phyloP scores from a whole-genome alignment of 1,140 invertebrate genomes.

The Drosophila ohnishii region DNA sequence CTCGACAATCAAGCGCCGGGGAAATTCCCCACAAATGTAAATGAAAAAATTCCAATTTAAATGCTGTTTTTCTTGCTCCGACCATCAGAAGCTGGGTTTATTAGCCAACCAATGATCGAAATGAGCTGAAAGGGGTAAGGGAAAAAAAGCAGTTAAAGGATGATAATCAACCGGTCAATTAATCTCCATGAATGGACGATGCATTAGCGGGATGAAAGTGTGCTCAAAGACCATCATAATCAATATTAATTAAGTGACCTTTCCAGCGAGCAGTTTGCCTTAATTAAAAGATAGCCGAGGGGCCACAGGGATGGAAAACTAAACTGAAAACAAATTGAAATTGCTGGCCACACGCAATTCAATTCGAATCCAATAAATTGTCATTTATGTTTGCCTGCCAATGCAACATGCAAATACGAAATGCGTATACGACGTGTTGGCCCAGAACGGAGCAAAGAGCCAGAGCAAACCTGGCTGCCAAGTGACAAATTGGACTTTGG shows the following conservation, averaged over 20 bases:
- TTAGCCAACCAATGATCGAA: conserved; percentile 29
- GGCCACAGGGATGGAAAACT: conserved; percentile 5
- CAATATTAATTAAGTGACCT: conserved; percentile 68
- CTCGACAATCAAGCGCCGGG: background rate
- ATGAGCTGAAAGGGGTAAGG: background rate
- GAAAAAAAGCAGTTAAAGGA: background rate
- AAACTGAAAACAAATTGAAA: conserved; percentile 49
- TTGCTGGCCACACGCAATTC: conserved; percentile 21
- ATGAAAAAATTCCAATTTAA: conserved; percentile 46
- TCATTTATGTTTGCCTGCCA: conserved; percentile 62
- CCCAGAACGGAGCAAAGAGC: conserved; percentile 23
- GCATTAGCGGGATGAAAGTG: conserved; percentile 55
- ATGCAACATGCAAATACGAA: conserved; percentile 59
- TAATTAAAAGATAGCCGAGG: conserved; percentile 61
- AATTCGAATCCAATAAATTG: conserved; percentile 58
- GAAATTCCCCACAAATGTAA: conserved; percentile 25
- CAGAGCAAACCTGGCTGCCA: conserved; percentile 37
- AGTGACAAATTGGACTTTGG: conserved; percentile 54
- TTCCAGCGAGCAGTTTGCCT: conserved; percentile 8
- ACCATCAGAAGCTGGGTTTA: conserved; percentile 9
- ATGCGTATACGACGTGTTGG: conserved; percentile 34
- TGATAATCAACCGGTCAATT: conserved; percentile 51
- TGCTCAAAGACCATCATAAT: conserved; percentile 56
- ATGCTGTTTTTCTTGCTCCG: conserved; percentile 34
- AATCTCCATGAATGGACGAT: conserved; percentile 61